Evolutionary conservation across 2,797 vertebrate species (phyloP).

Genomic region (Glossophaga mutica): DNA sequence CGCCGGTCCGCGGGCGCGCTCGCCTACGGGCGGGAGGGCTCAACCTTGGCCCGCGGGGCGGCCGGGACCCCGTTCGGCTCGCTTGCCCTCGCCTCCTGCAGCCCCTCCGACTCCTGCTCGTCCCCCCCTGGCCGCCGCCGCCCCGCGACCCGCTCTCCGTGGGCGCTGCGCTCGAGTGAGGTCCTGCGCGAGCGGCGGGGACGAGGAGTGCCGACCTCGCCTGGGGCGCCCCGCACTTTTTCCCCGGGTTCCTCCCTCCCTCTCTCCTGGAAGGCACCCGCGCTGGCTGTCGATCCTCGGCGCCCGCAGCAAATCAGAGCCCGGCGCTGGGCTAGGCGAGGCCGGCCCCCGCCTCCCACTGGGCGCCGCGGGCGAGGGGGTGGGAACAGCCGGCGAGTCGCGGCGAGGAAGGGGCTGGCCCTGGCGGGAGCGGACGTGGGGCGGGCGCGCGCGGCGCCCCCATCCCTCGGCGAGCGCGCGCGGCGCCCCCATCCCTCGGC

Average conservation of each 20-base stretch:
- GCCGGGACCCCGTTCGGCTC: slow-evolving; percentile 50
- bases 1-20: slow-evolving; percentile 11
- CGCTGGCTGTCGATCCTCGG: slow-evolving; percentile 75
- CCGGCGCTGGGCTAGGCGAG: slow-evolving; percentile 43
- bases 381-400: slow-evolving; percentile 43
- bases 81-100: neutral
- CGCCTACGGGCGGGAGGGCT: slow-evolving; percentile 53
- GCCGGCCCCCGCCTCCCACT: slow-evolving; percentile 70
- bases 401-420: slow-evolving; percentile 61
- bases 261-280: slow-evolving; percentile 64
- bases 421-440: slow-evolving; percentile 44
- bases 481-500: neutral
- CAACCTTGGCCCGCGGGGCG: slow-evolving; percentile 34
- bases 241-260: slow-evolving; percentile 54
- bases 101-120: neutral
- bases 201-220: slow-evolving; percentile 74
- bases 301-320: slow-evolving; percentile 80
- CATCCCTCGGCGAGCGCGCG: neutral
- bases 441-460: slow-evolving; percentile 26
- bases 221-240: slow-evolving; percentile 51
- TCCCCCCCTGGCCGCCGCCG: slow-evolving; percentile 55
- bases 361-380: slow-evolving; percentile 67
- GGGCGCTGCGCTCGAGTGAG: slow-evolving; percentile 67
- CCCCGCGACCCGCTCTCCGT: slow-evolving; percentile 70
- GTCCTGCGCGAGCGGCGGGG: slow-evolving; percentile 75